A percentile compares a stretch with the other conserved stretches of the same genome.
phyloP scores from a whole-genome alignment of 2,888 invertebrate species.

The Hirtodrosophila duncani region DNA sequence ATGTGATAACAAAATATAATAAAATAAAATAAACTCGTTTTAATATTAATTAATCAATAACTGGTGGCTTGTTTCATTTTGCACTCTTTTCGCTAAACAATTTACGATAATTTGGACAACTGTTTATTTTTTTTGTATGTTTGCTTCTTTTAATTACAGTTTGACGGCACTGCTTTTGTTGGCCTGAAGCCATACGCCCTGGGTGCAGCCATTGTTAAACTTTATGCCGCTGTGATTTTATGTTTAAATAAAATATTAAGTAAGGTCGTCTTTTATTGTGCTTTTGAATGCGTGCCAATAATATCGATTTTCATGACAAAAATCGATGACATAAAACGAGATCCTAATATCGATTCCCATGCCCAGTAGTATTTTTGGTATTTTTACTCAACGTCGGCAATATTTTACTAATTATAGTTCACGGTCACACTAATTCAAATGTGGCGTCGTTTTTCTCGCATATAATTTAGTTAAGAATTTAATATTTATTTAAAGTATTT shows the following conservation, averaged over 20 bases:
- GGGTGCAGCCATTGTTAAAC: neutral
- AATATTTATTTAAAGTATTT: neutral
- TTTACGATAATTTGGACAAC: too few relatives aligned
- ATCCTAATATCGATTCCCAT: too few relatives aligned
- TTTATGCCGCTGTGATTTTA: slow-evolving; percentile 47
- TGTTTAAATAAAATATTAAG: neutral
- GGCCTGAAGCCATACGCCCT: slow-evolving; percentile 28
- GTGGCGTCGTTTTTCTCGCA: slow-evolving; percentile 45
- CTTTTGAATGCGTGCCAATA: too few relatives aligned
- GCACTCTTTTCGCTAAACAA: slow-evolving; percentile 11
- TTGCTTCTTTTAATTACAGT: slow-evolving; percentile 48
- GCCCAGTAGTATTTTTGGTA: too few relatives aligned
- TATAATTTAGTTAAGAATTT: slow-evolving; percentile 15
- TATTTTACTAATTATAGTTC: too few relatives aligned
- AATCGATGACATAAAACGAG: too few relatives aligned
- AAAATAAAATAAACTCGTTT: slow-evolving; percentile 18
- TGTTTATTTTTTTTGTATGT: neutral
- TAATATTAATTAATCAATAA: slow-evolving; percentile 19
- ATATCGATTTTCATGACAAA: too few relatives aligned
- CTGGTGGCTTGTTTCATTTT: slow-evolving; percentile 5
- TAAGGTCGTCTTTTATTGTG: too few relatives aligned
- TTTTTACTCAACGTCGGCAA: neutral
- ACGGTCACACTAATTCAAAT: too few relatives aligned
- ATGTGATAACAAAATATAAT: slow-evolving; percentile 35
- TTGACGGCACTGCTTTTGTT: slow-evolving; percentile 60